Evolutionary conservation across 2,797 vertebrate species (phyloP).

Genomic region (Muscicapa comitata): DNA sequence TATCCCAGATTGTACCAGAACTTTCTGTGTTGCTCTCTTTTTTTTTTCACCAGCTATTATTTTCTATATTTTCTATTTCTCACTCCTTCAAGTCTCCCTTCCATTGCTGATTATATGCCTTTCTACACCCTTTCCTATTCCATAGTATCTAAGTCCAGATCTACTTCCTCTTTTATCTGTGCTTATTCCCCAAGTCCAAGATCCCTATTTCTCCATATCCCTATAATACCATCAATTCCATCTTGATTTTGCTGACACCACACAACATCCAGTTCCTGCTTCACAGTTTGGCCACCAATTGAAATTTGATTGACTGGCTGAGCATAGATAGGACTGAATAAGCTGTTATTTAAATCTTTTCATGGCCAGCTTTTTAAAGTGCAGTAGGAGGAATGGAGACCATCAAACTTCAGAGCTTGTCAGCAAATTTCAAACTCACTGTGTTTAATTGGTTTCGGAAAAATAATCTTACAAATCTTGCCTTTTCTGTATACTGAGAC

Average conservation of each 20-base stretch:
- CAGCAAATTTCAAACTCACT: not conserved
- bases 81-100: not conserved
- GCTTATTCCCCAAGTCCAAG: not conserved
- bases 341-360: not conserved
- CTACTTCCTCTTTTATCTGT: not conserved
- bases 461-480: not conserved
- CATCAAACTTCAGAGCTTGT: not conserved
- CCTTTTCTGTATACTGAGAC: not conserved
- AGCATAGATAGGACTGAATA: not conserved
- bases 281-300: not conserved
- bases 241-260: not conserved
- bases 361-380: not conserved
- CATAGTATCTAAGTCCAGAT: not conserved
- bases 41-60: not conserved
- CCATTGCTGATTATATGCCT: not conserved
- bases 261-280: not conserved
- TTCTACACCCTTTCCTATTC: not conserved
- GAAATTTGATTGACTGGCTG: not conserved
- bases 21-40: not conserved
- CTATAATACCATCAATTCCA: not conserved
- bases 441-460: conserved; percentile 22
- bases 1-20: not conserved
- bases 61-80: not conserved
- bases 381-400: not conserved
- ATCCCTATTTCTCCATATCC: not conserved